Evolutionary conservation across 2,113 vertebrate genomes (phyloP).

Genomic region (Apteryx mantelli): DNA sequence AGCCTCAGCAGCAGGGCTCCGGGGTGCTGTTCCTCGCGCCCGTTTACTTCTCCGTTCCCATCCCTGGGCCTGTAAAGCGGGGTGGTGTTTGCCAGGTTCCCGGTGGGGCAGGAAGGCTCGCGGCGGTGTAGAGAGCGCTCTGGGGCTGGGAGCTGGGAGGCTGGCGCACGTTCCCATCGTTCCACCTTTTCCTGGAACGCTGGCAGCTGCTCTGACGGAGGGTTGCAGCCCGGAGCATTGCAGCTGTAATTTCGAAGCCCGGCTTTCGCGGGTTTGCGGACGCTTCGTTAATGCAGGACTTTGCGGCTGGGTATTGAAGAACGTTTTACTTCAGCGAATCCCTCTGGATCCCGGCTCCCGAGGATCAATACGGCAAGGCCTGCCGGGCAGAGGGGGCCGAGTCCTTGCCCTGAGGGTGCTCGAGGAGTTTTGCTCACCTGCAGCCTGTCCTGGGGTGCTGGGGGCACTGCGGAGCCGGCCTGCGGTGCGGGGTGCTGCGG

Average conservation of each 20-base stretch:
- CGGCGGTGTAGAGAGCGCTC: fast-evolving
- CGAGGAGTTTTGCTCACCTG: fast-evolving
- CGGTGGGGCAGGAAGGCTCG: not conserved
- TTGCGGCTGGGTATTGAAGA: fast-evolving
- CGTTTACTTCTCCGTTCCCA: not conserved
- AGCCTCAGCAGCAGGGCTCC: not conserved
- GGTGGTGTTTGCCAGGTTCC: not conserved
- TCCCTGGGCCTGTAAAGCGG: no score
- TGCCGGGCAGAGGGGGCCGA: fast-evolving
- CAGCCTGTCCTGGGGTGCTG: not conserved
- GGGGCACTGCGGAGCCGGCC: not conserved
- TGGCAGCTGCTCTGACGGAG: not conserved
- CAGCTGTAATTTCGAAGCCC: fast-evolving
- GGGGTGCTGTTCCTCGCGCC: not conserved
- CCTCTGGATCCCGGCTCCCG: fast-evolving
- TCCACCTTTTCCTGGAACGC: not conserved
- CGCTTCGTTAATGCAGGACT: fast-evolving
- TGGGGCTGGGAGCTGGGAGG: fast-evolving
- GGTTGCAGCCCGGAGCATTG: fast-evolving
- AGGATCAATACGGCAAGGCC: not conserved
- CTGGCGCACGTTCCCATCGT: fast-evolving
- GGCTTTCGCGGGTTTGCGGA: fast-evolving
- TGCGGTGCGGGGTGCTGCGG: no score
- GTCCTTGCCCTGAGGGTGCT: not conserved
- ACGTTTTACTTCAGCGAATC: not conserved